Base-by-base conservation (phyloP, 1,140 invertebrate species). In the Ceratina japonica region DNA sequence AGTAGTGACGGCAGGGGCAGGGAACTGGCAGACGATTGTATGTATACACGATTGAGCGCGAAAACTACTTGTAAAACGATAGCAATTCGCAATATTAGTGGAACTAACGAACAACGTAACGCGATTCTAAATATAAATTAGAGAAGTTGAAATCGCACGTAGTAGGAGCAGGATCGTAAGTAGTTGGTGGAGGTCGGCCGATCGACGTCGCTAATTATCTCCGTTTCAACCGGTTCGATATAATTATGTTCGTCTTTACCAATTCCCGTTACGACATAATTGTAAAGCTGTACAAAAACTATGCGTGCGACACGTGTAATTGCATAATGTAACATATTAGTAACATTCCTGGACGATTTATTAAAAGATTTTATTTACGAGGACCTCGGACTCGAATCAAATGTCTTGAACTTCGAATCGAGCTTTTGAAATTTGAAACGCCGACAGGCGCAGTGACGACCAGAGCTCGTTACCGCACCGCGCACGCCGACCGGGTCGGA, bases 281-380 rank as follows among this genome's bases (percentile, higher is more conserved):
- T 81, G n/a, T 59, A 64, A 73, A 51, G 65, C 61, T 70, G 73
- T 83, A 83, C 20, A 77, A 70, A 44, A 79, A 63, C 61, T 69
- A 72, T 75, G 54, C 54, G 58, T 58, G 10, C 71, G 16, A 20
- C 15, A 27, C 24, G 22, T 8, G 31, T 77, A 77, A n/a, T 77
- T 76, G 75, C 20, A 65, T 51, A 59, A 72, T 76, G 77, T 86
- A 86, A 80, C 56, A 61, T 87, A 80, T 76, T 79, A 79, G 31
- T 22, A 20, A 59, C 16, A 73, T 59, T 75, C 61, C 72, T 79
- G 73, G 20, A 37, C 65, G 59, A 51, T 76, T 56, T 59, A 83
- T 81, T 77, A 72, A 72, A 70, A 77, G 24, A 65, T 71, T 62
- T 75, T 64, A 66, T 49, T 80, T 75, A 72, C 65, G 54, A 52